Evolutionary conservation across 2,888 invertebrate genomes (phyloP), one percentile per base, ranked within the genome.

Genomic region (Meiosimyza decipiens): DNA sequence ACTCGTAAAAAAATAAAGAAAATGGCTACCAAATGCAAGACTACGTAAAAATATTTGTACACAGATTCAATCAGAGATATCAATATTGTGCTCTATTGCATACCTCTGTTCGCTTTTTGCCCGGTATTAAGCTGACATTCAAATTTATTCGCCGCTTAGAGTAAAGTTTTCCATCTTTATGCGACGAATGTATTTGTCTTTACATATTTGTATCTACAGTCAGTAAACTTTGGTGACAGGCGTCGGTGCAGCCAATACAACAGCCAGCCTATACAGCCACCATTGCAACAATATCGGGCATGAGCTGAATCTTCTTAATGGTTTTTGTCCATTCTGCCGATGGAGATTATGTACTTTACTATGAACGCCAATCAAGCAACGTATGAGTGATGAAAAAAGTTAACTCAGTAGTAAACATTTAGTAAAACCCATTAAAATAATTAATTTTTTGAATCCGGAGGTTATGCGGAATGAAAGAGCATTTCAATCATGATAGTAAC

Each of bases 281-380:
- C 60, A 60, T 33, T 64, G 55, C 72, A 71, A 16, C 67, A 79
- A 81, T 82, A 80, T 82, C 80, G 80, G 82, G 84, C 84, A 82
- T 79, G 80, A 83, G 84, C 80, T 82, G 86, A 86, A 86, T 86
- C 85, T 83, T 83, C 83, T 85, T 85, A 85, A 85, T 85, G 85
- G 85, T 85, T 85, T 85, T 85, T 84, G 85, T 83, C 85, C 85
- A 86, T 85, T 85, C 86, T 85, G 84, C 79, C 85, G 80, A 85
- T 86, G 86, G 85, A 85, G 82, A 85, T 85, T 85, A 85, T 85
- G 85, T 85, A 85, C 85, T 85, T 85, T 85, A 85, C 86, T 85
- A 85, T 85, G 85, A 85, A 84, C 84, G 84, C 81, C 63, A 62
- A 63, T 70, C 70, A 70, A 63, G 52, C 70, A 28, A 69, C 70